phyloP scores from a whole-genome alignment of 2,797 vertebrate species.

The Bucorvus abyssinicus region DNA sequence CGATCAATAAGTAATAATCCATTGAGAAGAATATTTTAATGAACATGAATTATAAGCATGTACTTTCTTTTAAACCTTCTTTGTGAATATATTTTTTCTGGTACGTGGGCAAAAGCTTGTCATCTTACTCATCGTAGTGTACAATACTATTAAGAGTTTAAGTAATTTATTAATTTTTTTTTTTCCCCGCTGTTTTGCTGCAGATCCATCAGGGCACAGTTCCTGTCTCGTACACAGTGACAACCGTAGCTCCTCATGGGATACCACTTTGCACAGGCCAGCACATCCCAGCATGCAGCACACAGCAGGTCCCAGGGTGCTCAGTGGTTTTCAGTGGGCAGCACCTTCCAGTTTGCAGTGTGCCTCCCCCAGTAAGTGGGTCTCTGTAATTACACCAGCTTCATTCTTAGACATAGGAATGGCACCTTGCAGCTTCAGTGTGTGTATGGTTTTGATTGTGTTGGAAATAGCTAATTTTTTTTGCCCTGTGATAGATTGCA shows the following conservation, averaged over 20 bases:
- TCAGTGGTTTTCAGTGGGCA: slow-evolving; percentile 97
- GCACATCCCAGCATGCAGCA: slow-evolving; percentile 90
- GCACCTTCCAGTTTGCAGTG: slow-evolving; percentile 92
- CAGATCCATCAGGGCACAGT: slow-evolving; percentile 92
- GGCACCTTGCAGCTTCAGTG: neutral
- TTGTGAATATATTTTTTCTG: neutral
- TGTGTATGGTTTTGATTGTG: neutral
- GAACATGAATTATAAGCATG: neutral
- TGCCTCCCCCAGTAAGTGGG: slow-evolving; percentile 84
- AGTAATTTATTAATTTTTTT: neutral
- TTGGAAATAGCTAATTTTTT: neutral
- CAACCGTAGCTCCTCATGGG: slow-evolving; percentile 90
- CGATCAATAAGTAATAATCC: neutral
- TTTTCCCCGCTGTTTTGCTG: neutral
- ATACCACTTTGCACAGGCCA: slow-evolving; percentile 92
- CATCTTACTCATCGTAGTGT: neutral
- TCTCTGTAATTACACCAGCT: neutral
- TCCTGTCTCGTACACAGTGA: slow-evolving; percentile 94
- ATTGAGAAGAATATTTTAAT: neutral
- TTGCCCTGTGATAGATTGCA: neutral
- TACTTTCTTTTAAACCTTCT: neutral
- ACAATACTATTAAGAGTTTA: neutral
- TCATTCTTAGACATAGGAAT: neutral
- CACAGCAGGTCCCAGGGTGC: slow-evolving; percentile 92
- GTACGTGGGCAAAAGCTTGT: neutral